Evolutionary conservation across 1,140 invertebrate species (phyloP), one percentile per base, ranked within the genome.

Genomic region (Xylocopa sonorina): DNA sequence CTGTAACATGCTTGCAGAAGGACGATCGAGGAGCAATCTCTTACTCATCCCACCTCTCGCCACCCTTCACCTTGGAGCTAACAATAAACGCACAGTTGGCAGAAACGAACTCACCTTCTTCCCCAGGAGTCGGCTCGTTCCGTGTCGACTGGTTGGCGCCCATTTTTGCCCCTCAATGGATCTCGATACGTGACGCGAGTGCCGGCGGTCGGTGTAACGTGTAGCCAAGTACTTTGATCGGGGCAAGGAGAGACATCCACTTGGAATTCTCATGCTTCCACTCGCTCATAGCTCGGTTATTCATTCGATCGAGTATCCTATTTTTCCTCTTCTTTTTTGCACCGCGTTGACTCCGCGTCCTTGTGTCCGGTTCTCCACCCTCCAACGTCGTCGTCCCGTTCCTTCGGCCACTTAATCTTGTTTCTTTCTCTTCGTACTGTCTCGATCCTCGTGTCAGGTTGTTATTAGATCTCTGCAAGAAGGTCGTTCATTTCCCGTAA

Each of bases 131-230:
- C 57, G 91, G 90, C 57, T 89, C 69, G 73, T 86, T 89, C 58
- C 90, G 82, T 38, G 85, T 85, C 51, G 92, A 93, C 69, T 92
- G 91, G 75, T 90, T 91, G 69, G 89, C 91, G 67, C 92, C 92
- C 91, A 93, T 93, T 84, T 88, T 88, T 55, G 68, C 46, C 74
- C 32, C 64, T 85, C 73, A 83, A 78, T 86, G 64, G 72, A 79
- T 81, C 60, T 82, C 48, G 55, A 78, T 75, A 85, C 78, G 69
- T 60, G 80, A 81, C 66, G 62, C 73, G 69, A 75, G 68, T 66
- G 73, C 27, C 51, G 83, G 60, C 50, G 57, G 67, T 29, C 83
- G 60, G 24, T 77, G 72, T 68, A 84, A 63, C 57, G 53, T 46
- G 77, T 50, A 82, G 64, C 67, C 73, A 46, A 57, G 62, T 64